Base-by-base conservation (phyloP, 2,888 invertebrate species). In the Brachylomia viminalis region DNA sequence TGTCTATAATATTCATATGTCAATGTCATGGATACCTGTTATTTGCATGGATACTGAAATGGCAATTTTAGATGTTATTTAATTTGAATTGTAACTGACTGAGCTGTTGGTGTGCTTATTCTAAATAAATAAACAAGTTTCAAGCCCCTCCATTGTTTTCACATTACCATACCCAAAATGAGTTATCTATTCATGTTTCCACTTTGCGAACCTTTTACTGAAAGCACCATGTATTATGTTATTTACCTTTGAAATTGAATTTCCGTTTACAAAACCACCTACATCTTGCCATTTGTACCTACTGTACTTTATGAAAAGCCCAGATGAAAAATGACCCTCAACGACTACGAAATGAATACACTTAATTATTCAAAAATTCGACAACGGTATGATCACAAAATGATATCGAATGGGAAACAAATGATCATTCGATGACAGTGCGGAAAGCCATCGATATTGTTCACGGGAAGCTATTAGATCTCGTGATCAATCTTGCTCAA, bases 401-500 rank as follows among this genome's bases (percentile, higher is more conserved):
- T 85, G 66, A 85, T 85, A 81, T 78, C 67, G 67, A 65, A 72
- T 70, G 30, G 71, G 61, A 77, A 77, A 86, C 72, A 82, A 86
- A 87, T 82, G 87, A 87, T 80, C 66, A 52, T 65, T 47, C 72
- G 59, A 82, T 86, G 85, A 86, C 85, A 62, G 15, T 10, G 87
- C 87, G 66, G 68, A 85, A 79, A 72, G 65, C 33, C 42, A n/a
- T 71, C 56, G 47, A 78, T 82, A 87, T 87, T 86, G 83, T 87
- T 85, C 80, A 42, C 27, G 66, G 69, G 62, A 82, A 87, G 75
- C 82, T 86, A 86, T 85, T 87, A 85, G 76, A 79, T 75, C 47
- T 72, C 38, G 74, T 71, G 77, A 86, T 86, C 82, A 87, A 86
- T 86, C 87, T 78, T 85, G 75, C 74, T 85, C 76, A 76, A 79